Evolutionary conservation across 2,888 invertebrate species (phyloP), one percentile per base, ranked within the genome.

Genomic region (Clepsis dumicolana): DNA sequence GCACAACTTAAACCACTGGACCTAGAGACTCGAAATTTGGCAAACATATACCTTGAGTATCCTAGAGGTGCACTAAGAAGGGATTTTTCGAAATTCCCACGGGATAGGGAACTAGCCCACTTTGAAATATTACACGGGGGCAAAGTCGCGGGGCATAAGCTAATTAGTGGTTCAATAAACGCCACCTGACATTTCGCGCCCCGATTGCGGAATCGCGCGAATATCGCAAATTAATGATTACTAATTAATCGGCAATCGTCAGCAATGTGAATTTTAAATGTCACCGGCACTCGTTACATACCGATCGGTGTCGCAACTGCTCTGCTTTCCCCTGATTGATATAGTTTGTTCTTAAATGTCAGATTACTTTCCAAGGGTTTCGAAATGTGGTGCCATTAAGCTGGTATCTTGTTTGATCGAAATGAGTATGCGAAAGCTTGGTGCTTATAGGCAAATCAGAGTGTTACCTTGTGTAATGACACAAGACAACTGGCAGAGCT

Each of bases 241-340:
- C 25, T 41, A 59, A 38, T 59, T 25, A 59, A 59, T 59, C 16
- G 41, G 25, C 16, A 16, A 59, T 41, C 16, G 52, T 52, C 24
- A 25, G 24, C 38, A 25, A 59, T 18, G 18, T 16, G 7, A 29
- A 29, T 29, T 29, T 5, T 32, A 59, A 59, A 59, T 38, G 59
- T 25, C 48, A 21, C 10, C 10, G 3, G 18, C 8, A n/a, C n/a
- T 3, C 35, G 59, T 41, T 21, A 57, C 38, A 25, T 18, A 54
- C 14, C 25, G 8, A 56, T 56, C 56, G 32, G 14, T 56, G 32
- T 7, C 25, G 59, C 59, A 59, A 59, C 59, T 12, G 59, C 25
- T 59, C 59, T 41, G 59, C 59, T 59, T 59, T 59, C 59, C 25
- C 59, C 25, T 59, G 59, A 59, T 59, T 59, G 59, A 59, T 59